Conservation (phyloP, 2,113 vertebrate genomes). For the Dissostichus mawsoni region DNA sequence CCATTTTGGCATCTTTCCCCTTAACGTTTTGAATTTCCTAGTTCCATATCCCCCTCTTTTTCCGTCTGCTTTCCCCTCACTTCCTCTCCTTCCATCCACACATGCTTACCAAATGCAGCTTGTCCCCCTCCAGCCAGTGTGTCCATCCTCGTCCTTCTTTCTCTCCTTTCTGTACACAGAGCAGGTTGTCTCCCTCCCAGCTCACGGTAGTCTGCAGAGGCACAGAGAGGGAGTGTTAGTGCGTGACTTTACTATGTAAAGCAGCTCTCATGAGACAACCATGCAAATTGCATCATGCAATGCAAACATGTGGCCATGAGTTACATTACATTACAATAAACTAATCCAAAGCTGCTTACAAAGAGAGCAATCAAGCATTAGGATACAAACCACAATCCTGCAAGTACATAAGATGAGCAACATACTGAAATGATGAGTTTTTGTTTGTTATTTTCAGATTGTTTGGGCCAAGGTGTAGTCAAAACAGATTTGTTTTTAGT, state of each 20-base stretch:
- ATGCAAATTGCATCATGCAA: no score
- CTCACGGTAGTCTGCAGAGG: slow-evolving; percentile 86
- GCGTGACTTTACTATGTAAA: slow-evolving; percentile 37
- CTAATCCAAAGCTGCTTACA: no score
- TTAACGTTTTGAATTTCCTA: slow-evolving; percentile 24
- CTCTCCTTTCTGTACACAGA: slow-evolving; percentile 92
- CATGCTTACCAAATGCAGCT: slow-evolving; percentile 89
- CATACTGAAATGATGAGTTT: no score
- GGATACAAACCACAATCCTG: no score
- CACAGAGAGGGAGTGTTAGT: slow-evolving; percentile 29
- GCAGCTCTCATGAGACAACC: background rate
- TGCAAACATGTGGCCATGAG: background rate
- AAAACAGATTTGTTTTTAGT: no score
- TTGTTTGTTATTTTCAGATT: no score
- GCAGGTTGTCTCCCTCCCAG: slow-evolving; percentile 91
- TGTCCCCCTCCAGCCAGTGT: slow-evolving; percentile 91
- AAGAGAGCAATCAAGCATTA: no score
- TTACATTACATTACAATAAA: background rate
- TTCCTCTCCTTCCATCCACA: background rate
- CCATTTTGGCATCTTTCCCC: slow-evolving; percentile 1
- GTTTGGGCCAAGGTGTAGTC: no score
- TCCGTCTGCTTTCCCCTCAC: background rate
- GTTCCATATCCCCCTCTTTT: background rate
- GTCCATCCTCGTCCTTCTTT: slow-evolving; percentile 94
- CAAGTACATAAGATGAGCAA: no score